Base-by-base conservation (phyloP, 2,888 invertebrate genomes). In the Automeris io region DNA sequence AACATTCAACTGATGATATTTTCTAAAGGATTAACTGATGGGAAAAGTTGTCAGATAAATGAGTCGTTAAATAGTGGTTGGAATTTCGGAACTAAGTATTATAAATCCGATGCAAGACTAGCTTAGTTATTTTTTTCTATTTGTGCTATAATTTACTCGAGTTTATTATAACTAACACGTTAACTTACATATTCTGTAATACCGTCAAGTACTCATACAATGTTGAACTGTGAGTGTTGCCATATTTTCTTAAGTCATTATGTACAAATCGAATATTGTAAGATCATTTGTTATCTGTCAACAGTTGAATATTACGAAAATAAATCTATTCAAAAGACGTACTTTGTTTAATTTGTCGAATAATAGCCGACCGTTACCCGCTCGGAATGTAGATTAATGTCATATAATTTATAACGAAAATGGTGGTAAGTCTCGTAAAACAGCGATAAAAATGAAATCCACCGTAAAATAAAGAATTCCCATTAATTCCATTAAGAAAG, bases 271-370 rank as follows among this genome's bases (percentile, higher is more conserved):
- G 80, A 77, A 83, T 85, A 85, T 76, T 78, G 72, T 83, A 85
- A 82, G 83, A 78, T 80, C 82, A 83, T 85, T 86, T 85, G 85
- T 86, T 86, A 85, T 83, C 82, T 83, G 81, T 85, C 85, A 75
- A 81, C 86, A 83, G 86, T 86, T 86, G 82, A 83, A 82, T 83
- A 86, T 86, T 86, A 85, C 69, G 73, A 82, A 85, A 85, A 85
- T 85, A 83, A 81, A 79, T 74, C 71, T 73, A 82, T 75, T 75
- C 66, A 70, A 79, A 71, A 70, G 51, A 66, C 43, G 43, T 47
- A 35, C 43, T 39, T 60, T 56, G 62, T 73, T 70, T 74, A 47
- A 62, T 69, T 71, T 51, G 42, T 54, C 11, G 22, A n/a, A 12
- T 11, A 18, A 32, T 36, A 16, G 31, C 13, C 22, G 16, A 5